Evolutionary conservation across 2,797 vertebrate genomes (phyloP).

Genomic region (Strix occidentalis): DNA sequence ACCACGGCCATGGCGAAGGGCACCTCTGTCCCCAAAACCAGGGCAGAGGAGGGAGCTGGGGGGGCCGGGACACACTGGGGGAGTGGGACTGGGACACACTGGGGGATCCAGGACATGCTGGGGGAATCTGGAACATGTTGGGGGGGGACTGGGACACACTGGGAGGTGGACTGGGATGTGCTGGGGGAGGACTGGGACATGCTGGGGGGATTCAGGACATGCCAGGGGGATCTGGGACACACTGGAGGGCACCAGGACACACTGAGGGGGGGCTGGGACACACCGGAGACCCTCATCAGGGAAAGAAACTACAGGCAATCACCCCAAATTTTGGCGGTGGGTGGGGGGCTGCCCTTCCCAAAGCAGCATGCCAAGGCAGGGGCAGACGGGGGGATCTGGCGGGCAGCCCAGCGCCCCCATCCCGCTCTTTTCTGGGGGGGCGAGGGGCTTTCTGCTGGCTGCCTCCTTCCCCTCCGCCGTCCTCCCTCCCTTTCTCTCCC

Average conservation of each 20-base stretch:
- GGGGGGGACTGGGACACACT: not conserved
- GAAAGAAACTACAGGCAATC: not conserved
- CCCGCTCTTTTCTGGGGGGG: not conserved
- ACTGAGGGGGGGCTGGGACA: not conserved
- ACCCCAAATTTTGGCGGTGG: not conserved
- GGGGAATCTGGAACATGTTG: not conserved
- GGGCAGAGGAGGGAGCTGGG: not conserved
- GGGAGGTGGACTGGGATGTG: too few relatives aligned
- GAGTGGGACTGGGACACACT: not conserved
- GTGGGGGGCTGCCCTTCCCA: not conserved
- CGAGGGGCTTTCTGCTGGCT: not conserved
- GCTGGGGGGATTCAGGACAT: not conserved
- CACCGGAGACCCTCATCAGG: not conserved
- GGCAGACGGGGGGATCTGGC: fast-evolving
- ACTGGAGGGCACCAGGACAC: not conserved
- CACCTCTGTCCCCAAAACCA: not conserved
- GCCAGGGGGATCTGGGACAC: not conserved
- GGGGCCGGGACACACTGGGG: not conserved
- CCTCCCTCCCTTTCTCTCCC: conserved; percentile 60
- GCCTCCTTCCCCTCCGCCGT: conserved; percentile 1
- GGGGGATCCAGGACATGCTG: too few relatives aligned
- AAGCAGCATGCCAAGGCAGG: not conserved
- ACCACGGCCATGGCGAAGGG: fast-evolving
- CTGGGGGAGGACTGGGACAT: not conserved
- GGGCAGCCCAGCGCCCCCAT: not conserved